phyloP scores from a whole-genome alignment of 2,797 vertebrate species.

The Pseudopleuronectes americanus region DNA sequence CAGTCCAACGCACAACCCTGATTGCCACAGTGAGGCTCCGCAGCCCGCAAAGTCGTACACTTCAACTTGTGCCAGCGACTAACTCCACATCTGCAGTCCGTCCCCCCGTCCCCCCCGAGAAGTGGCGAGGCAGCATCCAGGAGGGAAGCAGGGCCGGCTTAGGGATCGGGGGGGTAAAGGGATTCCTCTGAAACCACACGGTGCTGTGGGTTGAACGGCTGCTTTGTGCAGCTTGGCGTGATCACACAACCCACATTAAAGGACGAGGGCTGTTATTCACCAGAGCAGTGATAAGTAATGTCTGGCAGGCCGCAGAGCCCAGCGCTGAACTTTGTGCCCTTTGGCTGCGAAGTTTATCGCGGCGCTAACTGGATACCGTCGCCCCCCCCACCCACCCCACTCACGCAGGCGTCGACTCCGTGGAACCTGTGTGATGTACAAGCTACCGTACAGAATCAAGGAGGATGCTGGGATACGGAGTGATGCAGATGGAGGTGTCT shows the following conservation, averaged over 20 bases:
- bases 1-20: conserved; percentile 80
- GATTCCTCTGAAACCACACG: conserved; percentile 82
- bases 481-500: conserved; percentile 62
- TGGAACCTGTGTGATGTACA: conserved; percentile 60
- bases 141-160: conserved; percentile 70
- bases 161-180: conserved; percentile 66
- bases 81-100: conserved; percentile 78
- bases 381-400: neutral
- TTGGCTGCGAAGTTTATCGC: conserved; percentile 70
- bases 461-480: conserved; percentile 45
- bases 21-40: conserved; percentile 85
- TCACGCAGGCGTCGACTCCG: conserved; percentile 29
- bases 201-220: conserved; percentile 81
- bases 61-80: conserved; percentile 81
- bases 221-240: conserved; percentile 85
- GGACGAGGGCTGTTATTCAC: conserved; percentile 73
- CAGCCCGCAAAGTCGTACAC: conserved; percentile 77
- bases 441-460: conserved; percentile 60
- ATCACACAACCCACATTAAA: conserved; percentile 83
- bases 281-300: conserved; percentile 83
- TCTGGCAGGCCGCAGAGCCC: conserved; percentile 64
- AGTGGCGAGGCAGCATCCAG: conserved; percentile 63
- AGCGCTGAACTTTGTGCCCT: conserved; percentile 48
- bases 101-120: too few species aligned
- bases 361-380: conserved; percentile 35